Percentiles rank a stretch among this genome's conserved stretches.
phyloP scores from a whole-genome alignment of 2,113 vertebrate species.

The Tetrao urogallus region DNA sequence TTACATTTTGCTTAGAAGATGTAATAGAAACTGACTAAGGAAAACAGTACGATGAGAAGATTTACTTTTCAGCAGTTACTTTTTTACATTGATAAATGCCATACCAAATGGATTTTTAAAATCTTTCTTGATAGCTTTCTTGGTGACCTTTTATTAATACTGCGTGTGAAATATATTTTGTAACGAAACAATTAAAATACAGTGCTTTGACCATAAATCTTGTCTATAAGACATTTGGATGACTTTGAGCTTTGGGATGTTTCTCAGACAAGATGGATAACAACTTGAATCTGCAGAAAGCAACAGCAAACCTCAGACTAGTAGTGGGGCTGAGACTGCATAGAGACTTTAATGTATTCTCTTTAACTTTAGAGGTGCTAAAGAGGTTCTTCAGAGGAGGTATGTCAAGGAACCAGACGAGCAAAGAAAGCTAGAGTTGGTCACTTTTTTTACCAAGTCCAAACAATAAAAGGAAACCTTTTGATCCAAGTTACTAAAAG shows the following conservation, averaged over 20 bases:
- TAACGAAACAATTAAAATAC: slow-evolving; percentile 53
- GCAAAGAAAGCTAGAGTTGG: not conserved
- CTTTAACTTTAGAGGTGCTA: not conserved
- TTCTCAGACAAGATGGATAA: not conserved
- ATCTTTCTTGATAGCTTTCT: slow-evolving; percentile 42
- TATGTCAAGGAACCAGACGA: not conserved
- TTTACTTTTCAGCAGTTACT: slow-evolving; percentile 34
- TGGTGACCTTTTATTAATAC: slow-evolving; percentile 65
- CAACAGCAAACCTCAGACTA: not conserved
- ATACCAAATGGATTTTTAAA: slow-evolving; percentile 39
- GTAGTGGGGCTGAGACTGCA: not conserved
- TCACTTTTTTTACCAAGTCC: not conserved
- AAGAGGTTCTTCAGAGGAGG: not conserved
- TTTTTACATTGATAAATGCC: slow-evolving; percentile 56
- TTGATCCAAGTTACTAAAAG: not conserved
- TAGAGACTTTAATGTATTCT: not conserved
- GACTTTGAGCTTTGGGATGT: slow-evolving; percentile 7
- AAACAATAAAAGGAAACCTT: not conserved
- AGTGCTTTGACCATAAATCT: slow-evolving; percentile 35
- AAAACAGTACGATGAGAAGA: slow-evolving; percentile 31
- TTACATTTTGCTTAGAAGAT: slow-evolving; percentile 41
- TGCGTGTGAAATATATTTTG: slow-evolving; percentile 33
- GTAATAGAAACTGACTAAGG: slow-evolving; percentile 35
- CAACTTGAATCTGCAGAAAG: not conserved
- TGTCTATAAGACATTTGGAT: not conserved